These are phyloP conservation scores for Phylloscopus trochilus DNA, from an alignment of 2,113 vertebrate species.

Conservation along the genomic window DNA sequence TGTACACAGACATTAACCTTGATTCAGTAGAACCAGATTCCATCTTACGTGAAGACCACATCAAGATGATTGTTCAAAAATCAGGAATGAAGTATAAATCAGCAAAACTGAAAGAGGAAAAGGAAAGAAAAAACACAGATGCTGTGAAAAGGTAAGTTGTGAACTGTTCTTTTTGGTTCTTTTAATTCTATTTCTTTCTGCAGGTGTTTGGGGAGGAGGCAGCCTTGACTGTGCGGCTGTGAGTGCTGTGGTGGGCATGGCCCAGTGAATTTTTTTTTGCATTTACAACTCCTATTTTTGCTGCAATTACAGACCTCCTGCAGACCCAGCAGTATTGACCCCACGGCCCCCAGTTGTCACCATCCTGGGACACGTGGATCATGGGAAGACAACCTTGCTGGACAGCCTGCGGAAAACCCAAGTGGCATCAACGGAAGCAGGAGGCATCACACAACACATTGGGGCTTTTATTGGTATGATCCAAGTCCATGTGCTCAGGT, in stretches of 20 bases:
- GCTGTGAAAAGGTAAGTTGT: constrained; percentile 77
- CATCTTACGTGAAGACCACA: constrained; percentile 75
- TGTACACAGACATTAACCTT: constrained; percentile 78
- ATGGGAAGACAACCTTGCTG: constrained; percentile 93
- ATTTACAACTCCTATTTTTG: neutral
- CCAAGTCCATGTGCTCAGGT: accelerated
- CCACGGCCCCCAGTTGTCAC: constrained; percentile 88
- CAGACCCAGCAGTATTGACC: constrained; percentile 77
- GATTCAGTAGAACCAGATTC: constrained; percentile 78
- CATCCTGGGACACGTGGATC: constrained; percentile 97
- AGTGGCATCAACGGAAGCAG: constrained; percentile 82
- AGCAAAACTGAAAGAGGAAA: constrained; percentile 76
- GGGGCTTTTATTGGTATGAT: constrained; percentile 86
- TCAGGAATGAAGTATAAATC: constrained; percentile 89
- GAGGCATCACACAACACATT: constrained; percentile 89
- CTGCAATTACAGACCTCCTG: constrained; percentile 74
- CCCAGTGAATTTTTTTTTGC: neutral
- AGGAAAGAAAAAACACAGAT: constrained; percentile 81
- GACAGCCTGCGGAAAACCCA: constrained; percentile 91
- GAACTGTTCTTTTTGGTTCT: neutral
- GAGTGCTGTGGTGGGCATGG: neutral
- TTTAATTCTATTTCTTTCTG: neutral
- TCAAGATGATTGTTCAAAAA: constrained; percentile 85
- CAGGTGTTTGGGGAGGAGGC: neutral
- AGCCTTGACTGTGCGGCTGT: accelerated